Evolutionary conservation across 2,797 vertebrate species (phyloP), one percentile per base, ranked within the genome.

Genomic region (Menidia menidia): DNA sequence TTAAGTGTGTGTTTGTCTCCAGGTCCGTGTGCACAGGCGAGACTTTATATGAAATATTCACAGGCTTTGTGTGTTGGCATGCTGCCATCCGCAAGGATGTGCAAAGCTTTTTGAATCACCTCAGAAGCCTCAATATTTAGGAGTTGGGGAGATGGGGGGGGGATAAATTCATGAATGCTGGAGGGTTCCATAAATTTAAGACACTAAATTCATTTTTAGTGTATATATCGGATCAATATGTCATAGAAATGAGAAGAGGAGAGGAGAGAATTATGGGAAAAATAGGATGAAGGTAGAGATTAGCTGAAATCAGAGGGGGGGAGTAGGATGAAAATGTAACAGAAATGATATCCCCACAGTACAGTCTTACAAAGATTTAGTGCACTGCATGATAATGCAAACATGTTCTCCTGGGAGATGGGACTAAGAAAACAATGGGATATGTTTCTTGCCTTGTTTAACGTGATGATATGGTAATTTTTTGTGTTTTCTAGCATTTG

Each of bases 141-240:
- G 77, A 86, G 52, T 19, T 30, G 31, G 50, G 63, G 75, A 66
- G 72, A 75, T 64, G 55, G 53, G 54, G 25, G 25, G 14, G 42
- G 67, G 61, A 72, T 66, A 77, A 58, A 81, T 81, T 72, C 60
- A 72, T 80, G 80, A 88, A 80, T 66, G 73, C 84, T 71, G 31
- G 60, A 75, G 83, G 86, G 81, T 50, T 74, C 72, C 77, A 89
- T 88, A 87, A 75, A 90, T 92, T 85, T 51, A 68, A 75, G 52
- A 73, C 72, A 81, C 74, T 84, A 73, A 84, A 88, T 82, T 60
- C 30, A 88, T 82, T 80, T 82, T 87, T 77, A 78, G 60, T 83
- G 69, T 77, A 79, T 66, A 74, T 79, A 73, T 19, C 56, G 76
- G 78, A 89, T 91, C 80, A 76, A 88, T 82, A 77, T 64, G 43